Evolutionary conservation across 2,113 vertebrate genomes (phyloP).

Genomic region (Callocephalon fimbriatum): DNA sequence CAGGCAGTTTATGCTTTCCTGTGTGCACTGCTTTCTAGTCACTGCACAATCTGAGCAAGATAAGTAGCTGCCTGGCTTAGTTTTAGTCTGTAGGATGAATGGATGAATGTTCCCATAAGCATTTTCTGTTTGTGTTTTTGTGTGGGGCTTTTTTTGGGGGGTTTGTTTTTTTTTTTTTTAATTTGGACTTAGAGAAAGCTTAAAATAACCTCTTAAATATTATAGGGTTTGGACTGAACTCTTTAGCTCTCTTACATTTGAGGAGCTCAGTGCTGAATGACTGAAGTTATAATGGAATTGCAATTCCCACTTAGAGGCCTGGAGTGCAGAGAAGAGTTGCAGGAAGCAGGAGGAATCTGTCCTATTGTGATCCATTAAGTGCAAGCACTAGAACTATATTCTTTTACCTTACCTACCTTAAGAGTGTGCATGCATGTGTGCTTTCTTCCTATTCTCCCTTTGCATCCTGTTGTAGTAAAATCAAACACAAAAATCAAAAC

Average conservation of each 20-base stretch:
- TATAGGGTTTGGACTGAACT: neutral
- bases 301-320: neutral
- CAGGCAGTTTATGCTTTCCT: neutral
- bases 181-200: neutral
- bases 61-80: neutral
- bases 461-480: neutral
- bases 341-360: neutral
- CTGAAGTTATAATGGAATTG: neutral
- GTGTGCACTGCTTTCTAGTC: neutral
- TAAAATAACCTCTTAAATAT: neutral
- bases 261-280: neutral
- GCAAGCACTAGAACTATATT: neutral
- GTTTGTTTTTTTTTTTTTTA: neutral
- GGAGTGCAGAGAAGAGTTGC: neutral
- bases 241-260: neutral
- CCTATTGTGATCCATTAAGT: neutral
- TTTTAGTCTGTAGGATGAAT: neutral
- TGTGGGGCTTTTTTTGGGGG: neutral
- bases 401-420: neutral
- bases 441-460: neutral
- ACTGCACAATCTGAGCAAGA: neutral
- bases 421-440: accelerated
- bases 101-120: neutral
- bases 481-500: neutral
- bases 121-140: neutral